Evolutionary conservation across 1,140 invertebrate genomes (phyloP).

Genomic region (Lepidostoma basale): DNA sequence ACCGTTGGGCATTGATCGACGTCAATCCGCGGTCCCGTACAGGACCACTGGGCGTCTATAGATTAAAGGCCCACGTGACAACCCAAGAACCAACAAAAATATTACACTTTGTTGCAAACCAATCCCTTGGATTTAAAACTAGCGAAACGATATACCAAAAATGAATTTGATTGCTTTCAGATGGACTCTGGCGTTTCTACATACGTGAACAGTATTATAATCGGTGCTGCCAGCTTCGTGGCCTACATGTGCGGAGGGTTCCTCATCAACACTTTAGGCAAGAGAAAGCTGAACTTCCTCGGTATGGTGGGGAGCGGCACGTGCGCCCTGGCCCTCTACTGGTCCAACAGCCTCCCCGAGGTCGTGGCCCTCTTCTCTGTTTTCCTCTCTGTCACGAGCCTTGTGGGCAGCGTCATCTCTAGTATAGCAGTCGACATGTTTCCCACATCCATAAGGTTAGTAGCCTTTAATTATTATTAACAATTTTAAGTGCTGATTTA

Average conservation of each 20-base stretch:
- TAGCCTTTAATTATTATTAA: no score
- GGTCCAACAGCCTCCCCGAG: conserved; percentile 53
- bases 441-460: conserved; percentile 63
- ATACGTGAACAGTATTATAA: conserved; percentile 63
- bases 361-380: conserved; percentile 58
- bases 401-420: conserved; percentile 59
- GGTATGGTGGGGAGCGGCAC: conserved; percentile 51
- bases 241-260: conserved; percentile 59
- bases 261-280: conserved; percentile 57
- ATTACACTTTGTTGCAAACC: no score
- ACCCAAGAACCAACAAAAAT: no score
- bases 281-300: conserved; percentile 55
- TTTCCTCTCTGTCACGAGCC: conserved; percentile 61
- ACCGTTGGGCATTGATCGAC: no score
- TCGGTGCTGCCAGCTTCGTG: conserved; percentile 58
- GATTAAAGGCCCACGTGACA: no score
- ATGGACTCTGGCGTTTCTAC: conserved; percentile 56
- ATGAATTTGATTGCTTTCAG: conserved; percentile 17
- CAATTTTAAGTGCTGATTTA: no score
- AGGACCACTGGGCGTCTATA: no score
- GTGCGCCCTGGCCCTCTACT: conserved; percentile 55
- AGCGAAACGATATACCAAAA: no score
- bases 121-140: no score
- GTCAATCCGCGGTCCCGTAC: no score
- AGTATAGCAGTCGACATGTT: conserved; percentile 64